Base-by-base conservation (phyloP, 2,113 vertebrate species). In the Scortum barcoo region DNA sequence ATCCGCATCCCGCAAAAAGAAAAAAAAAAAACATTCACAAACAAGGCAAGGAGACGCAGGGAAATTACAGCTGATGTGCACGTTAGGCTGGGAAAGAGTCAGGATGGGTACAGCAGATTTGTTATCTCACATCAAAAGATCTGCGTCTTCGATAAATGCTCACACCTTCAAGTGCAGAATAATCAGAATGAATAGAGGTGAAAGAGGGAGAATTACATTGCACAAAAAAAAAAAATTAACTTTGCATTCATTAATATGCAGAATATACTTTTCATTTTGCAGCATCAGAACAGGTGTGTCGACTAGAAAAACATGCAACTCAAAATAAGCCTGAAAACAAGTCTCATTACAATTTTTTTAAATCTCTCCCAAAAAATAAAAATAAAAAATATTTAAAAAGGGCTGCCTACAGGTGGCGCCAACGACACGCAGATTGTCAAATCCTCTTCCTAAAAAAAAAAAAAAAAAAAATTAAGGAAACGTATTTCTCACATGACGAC, bases 341-440 rank as follows among this genome's bases (percentile, higher is more conserved):
- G 72, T 82, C 71, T 83, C 72, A 87, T 90, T 88, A 83, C 65
- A 87, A 85, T 97, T 96, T 90, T 40, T 62, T 93, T 84, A 86
- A 88, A 92, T 95, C 95, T 95, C 86, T 88, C 85, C n/a, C n/a
- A 36, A 36, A 92, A 94, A 96, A 95, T 94, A n/a, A n/a, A n/a
- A n/a, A n/a, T n/a, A n/a, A n/a, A n/a, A n/a, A n/a, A n/a, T n/a
- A n/a, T n/a, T n/a, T n/a, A n/a, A n/a, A n/a, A n/a, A n/a, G n/a
- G 93, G 86, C 94, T 92, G 87, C 96, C 97, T 93, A 95, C 93
- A 97, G 96, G 95, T 95, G 97, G 97, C 97, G 97, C 95, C 93
- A 95, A 94, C 92, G 93, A 93, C 93, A 82, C 92, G 80, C 92
- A 92, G 73, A 89, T 79, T 90, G n/a, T 61, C 16, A 87, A 92